Conservation (phyloP, 2,113 vertebrate species). For the Syrmaticus mikado region DNA sequence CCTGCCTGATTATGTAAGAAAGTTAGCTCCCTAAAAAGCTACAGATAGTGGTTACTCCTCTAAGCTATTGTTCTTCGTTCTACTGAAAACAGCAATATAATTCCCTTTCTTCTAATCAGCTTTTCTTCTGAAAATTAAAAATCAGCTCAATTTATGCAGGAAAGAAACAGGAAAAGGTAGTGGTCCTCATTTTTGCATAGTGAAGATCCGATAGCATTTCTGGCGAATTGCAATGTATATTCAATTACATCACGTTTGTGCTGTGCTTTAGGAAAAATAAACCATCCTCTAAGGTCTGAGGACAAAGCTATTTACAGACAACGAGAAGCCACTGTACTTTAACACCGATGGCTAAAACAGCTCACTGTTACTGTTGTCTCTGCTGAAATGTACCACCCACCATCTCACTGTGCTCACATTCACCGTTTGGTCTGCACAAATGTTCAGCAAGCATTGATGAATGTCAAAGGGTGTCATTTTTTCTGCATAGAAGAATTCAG, state of each 20-base stretch:
- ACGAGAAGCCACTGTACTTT: slow-evolving; percentile 43
- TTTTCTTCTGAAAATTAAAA: slow-evolving; percentile 41
- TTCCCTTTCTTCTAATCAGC: slow-evolving; percentile 2
- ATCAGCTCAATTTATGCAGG: slow-evolving; percentile 24
- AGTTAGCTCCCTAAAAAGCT: neutral
- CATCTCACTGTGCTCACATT: too few relatives aligned
- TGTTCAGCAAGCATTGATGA: too few relatives aligned
- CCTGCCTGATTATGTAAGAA: neutral
- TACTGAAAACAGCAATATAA: slow-evolving; percentile 40
- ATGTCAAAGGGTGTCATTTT: too few relatives aligned
- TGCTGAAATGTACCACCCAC: too few relatives aligned
- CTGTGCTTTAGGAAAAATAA: slow-evolving; percentile 68
- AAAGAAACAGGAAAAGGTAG: slow-evolving; percentile 35
- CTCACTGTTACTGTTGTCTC: neutral
- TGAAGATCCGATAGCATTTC: slow-evolving; percentile 26
- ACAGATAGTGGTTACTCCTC: neutral
- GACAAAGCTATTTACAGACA: slow-evolving; percentile 60
- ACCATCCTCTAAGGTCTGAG: slow-evolving; percentile 18
- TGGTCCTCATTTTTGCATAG: slow-evolving; percentile 27
- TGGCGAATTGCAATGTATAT: slow-evolving; percentile 27
- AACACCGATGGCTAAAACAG: neutral
- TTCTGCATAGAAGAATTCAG: too few relatives aligned
- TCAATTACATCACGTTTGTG: slow-evolving; percentile 56
- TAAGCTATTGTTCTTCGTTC: slow-evolving; percentile 24
- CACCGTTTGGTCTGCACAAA: too few relatives aligned